Base-by-base conservation (phyloP, 2,113 vertebrate species). In the Malurus elegans region DNA sequence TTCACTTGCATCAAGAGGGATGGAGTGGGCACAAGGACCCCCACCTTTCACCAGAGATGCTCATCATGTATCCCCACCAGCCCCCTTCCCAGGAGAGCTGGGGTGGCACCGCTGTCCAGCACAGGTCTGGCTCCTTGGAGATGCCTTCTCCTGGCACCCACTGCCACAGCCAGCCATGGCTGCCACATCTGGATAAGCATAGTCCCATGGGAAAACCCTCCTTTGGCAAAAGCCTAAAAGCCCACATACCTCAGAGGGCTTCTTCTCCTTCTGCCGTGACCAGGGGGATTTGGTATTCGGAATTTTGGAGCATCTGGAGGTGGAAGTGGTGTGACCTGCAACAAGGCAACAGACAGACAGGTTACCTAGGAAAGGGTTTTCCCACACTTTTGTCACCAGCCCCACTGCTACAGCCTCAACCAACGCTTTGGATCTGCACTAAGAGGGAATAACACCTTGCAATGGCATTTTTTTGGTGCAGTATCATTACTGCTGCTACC, bases 231-330 rank as follows among this genome's bases (percentile, higher is more conserved):
- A 91, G 32, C 62, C 54, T 26, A 28, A 11, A 92, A 58, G 16
- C 15, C 34, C 29, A 88, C 98, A 3, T 88, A 99, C 99, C 99
- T 99, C 99, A 36, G 99, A 99, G 19, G 99, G 99, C 92, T 99
- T 99, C 98, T 99, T 99, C 95, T 99, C 99, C 97, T 98, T 99
- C 94, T 98, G 99, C 53, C 98, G 98, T 83, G 98, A 98, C 99
- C 99, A 99, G 94, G 98, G 97, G 88, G 98, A 98, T 97, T 98
- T 99, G 97, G 98, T 98, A 76, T 97, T 98, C 79, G 98, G 98
- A 84, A 98, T 95, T 97, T 99, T 99, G 95, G 99, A 99, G 89
- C 98, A 99, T 98, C 98, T 98, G 93, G 98, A 99, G 90, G 98
- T 98, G 10, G 98, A 98, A 1, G 98, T 99, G 95, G 98, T 98